Conservation (phyloP, 2,888 invertebrate genomes). For the Scaptomyza tumidula region DNA sequence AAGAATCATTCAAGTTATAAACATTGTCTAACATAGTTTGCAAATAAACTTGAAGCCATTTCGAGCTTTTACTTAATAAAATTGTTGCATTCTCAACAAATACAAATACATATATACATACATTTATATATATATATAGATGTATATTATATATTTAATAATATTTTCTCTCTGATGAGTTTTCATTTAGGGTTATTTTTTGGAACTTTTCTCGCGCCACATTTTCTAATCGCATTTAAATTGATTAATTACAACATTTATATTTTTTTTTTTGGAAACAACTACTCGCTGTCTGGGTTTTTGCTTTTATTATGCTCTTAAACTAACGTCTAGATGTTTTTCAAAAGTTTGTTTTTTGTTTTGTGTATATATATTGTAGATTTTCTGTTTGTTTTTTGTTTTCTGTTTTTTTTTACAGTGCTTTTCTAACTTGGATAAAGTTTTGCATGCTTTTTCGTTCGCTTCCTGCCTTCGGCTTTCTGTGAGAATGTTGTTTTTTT, state of each 20-base stretch:
- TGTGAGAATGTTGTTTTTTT: no score
- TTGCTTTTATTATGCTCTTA: constrained; percentile 28
- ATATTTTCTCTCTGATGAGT: constrained; percentile 27
- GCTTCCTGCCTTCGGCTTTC: constrained; percentile 28
- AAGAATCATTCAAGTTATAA: constrained; percentile 72
- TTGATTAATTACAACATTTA: constrained; percentile 80
- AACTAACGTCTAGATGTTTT: constrained; percentile 40
- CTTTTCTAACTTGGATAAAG: constrained; percentile 43
- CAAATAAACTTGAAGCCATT: constrained; percentile 62
- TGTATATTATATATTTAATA: constrained; percentile 1
- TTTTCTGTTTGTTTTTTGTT: constrained; percentile 2
- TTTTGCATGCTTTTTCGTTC: constrained; percentile 34
- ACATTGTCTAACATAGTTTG: constrained; percentile 69
- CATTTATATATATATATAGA: constrained; percentile 20
- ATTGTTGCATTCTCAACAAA: constrained; percentile 49
- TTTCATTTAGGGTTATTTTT: constrained; percentile 15
- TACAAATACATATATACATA: neutral
- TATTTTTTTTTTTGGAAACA: constrained; percentile 55
- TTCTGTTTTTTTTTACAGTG: constrained; percentile 56
- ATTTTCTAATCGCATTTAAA: constrained; percentile 50
- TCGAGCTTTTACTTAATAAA: constrained; percentile 48
- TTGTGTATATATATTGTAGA: constrained; percentile 1
- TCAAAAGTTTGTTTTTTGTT: constrained; percentile 17
- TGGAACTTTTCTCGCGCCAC: constrained; percentile 2
- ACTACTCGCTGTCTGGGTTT: constrained; percentile 6